Conservation (phyloP, 37 sponge, comb jelly and placozoan genomes). For the Corticium candelabrum region DNA sequence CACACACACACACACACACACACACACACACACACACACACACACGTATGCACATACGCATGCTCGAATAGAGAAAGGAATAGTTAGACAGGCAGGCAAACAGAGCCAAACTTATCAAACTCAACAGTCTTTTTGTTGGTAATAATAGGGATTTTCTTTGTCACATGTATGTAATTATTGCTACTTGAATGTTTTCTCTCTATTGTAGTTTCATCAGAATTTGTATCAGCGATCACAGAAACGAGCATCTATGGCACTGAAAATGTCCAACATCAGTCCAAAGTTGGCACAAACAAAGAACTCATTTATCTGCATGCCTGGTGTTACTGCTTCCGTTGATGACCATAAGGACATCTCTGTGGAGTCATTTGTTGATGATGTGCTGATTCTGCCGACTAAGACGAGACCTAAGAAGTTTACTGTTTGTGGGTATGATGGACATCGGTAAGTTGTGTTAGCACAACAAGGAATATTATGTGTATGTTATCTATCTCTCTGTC, state of each 20-base stretch:
- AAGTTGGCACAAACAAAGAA: slow-evolving; percentile 37
- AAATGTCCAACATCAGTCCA: slow-evolving; percentile 76
- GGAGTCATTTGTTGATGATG: slow-evolving; percentile 43
- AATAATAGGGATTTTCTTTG: too few relatives aligned
- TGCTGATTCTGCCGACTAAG: slow-evolving; percentile 89
- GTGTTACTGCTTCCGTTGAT: background rate
- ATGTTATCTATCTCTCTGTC: too few relatives aligned
- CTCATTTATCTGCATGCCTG: background rate
- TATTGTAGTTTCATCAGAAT: slow-evolving; percentile 68
- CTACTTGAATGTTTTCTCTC: background rate
- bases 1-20: too few relatives aligned
- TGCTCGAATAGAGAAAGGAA: too few relatives aligned
- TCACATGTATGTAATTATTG: too few relatives aligned
- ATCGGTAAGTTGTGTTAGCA: slow-evolving; percentile 14
- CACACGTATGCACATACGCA: too few relatives aligned
- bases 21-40: too few relatives aligned
- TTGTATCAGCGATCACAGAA: slow-evolving; percentile 76
- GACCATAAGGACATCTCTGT: slow-evolving; percentile 9
- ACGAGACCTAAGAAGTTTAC: slow-evolving; percentile 98
- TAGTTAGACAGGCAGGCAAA: too few relatives aligned
- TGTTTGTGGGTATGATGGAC: slow-evolving; percentile 92
- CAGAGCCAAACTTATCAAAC: too few relatives aligned
- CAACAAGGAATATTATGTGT: too few relatives aligned
- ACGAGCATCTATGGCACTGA: slow-evolving; percentile 57
- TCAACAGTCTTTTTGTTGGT: too few relatives aligned